Conservation (phyloP, 64 coral and sea anemone species). For the Dendrophyllia cribrosa region DNA sequence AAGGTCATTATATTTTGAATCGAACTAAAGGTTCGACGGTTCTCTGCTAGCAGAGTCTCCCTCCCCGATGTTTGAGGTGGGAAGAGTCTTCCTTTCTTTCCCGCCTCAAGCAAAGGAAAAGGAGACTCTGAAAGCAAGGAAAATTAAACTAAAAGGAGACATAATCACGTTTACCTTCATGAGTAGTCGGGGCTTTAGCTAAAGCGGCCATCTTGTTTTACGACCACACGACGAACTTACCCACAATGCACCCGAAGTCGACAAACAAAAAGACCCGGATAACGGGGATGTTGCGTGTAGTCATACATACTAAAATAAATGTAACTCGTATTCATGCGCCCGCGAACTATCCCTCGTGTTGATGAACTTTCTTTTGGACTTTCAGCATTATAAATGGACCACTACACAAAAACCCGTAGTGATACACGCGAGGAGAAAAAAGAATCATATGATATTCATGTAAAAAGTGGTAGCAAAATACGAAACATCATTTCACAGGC, state of each 20-base stretch:
- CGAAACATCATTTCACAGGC: slow-evolving; percentile 74
- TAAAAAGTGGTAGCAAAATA: slow-evolving; percentile 90
- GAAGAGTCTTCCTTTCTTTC: too few relatives aligned
- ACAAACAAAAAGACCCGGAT: not conserved
- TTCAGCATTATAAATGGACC: slow-evolving; percentile 51
- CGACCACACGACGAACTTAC: not conserved
- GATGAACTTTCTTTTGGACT: too few relatives aligned
- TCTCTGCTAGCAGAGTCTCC: too few relatives aligned
- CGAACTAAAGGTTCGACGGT: too few relatives aligned
- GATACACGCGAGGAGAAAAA: slow-evolving; percentile 2
- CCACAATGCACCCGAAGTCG: slow-evolving; percentile 17
- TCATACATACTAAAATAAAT: not conserved
- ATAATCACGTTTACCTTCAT: slow-evolving; percentile 42
- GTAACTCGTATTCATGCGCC: not conserved
- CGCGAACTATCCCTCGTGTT: not conserved
- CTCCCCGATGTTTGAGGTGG: too few relatives aligned
- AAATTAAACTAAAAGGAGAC: not conserved
- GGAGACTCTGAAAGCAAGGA: not conserved
- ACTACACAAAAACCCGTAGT: slow-evolving; percentile 61
- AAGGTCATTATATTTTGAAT: not conserved
- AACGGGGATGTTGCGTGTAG: not conserved
- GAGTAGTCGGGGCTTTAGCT: slow-evolving; percentile 67
- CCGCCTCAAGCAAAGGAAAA: too few relatives aligned
- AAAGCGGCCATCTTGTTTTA: slow-evolving; percentile 71
- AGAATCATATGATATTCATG: slow-evolving; percentile 61